These are phyloP conservation scores for Notolabrus celidotus DNA, from an alignment of 2,797 vertebrate species.

Conservation along the genomic window DNA sequence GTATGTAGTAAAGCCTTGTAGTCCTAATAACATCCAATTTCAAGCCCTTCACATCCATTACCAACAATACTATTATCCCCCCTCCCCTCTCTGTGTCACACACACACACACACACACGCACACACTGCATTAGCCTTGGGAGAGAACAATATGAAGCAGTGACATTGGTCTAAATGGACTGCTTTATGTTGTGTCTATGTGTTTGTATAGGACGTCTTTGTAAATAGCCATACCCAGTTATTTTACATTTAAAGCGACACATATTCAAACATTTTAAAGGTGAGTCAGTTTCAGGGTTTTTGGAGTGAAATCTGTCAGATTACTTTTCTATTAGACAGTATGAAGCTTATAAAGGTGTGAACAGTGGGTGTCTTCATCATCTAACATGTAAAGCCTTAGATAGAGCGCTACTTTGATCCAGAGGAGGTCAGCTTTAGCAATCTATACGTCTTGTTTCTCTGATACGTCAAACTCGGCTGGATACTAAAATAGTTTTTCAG, in stretches of 20 bases:
- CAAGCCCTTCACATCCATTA: conserved; percentile 84
- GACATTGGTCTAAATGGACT: conserved; percentile 69
- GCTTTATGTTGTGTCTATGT: conserved; percentile 43
- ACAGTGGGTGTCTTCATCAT: too few relatives aligned
- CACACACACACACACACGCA: conserved; percentile 33
- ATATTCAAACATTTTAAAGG: conserved; percentile 16
- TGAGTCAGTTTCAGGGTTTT: neutral
- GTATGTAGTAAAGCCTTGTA: conserved; percentile 78
- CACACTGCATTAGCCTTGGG: conserved; percentile 71
- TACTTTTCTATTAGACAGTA: too few relatives aligned
- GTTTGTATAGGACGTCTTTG: conserved; percentile 29
- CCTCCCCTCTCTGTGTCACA: conserved; percentile 14
- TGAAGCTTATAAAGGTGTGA: too few relatives aligned
- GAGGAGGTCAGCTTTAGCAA: too few relatives aligned
- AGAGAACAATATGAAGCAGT: conserved; percentile 59
- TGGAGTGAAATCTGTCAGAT: neutral
- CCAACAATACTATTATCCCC: conserved; percentile 71
- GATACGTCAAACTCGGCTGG: too few relatives aligned
- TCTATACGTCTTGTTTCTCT: too few relatives aligned
- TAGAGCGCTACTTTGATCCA: too few relatives aligned
- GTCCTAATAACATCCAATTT: conserved; percentile 84
- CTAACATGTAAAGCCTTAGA: too few relatives aligned
- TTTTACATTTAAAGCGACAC: conserved; percentile 19
- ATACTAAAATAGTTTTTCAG: too few relatives aligned
- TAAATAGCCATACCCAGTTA: conserved; percentile 13